phyloP scores from a whole-genome alignment of 2,113 vertebrate genomes.

The Sarotherodon lohbergeri region DNA sequence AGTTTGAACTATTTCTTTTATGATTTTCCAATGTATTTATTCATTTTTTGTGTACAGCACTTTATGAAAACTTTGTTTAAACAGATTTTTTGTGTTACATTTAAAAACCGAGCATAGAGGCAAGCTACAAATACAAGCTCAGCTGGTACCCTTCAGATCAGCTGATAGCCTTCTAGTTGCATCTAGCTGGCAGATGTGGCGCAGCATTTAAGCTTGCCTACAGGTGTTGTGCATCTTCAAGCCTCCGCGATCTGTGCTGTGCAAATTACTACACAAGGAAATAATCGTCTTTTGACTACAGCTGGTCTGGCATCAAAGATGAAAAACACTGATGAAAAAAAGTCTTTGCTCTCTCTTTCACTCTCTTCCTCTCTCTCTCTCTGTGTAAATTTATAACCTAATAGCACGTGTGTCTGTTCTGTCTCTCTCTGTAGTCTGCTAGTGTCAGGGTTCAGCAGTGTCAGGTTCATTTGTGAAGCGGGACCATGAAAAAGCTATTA shows the following conservation, averaged over 20 bases:
- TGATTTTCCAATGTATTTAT: background rate
- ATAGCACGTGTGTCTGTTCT: background rate
- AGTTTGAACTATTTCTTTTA: background rate
- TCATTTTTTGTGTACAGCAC: rapidly evolving
- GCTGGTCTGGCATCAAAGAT: background rate
- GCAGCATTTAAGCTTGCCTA: background rate
- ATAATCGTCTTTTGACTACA: background rate
- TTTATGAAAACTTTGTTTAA: background rate
- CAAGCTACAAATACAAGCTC: background rate
- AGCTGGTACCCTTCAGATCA: background rate
- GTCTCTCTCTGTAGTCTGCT: background rate
- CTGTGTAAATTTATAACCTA: background rate
- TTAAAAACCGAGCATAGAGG: background rate
- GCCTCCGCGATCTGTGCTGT: background rate
- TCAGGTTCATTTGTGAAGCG: constrained; percentile 17
- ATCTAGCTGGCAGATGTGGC: background rate
- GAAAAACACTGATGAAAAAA: background rate
- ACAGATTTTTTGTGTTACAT: background rate
- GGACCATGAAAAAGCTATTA: constrained; percentile 10
- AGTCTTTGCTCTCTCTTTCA: background rate
- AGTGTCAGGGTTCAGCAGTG: background rate
- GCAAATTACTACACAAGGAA: background rate
- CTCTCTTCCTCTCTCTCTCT: background rate
- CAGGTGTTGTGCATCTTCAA: background rate
- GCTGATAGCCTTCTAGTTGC: background rate